Evolutionary conservation across 2,888 invertebrate species (phyloP).

Genomic region (Caenorhabditis sulstoni): DNA sequence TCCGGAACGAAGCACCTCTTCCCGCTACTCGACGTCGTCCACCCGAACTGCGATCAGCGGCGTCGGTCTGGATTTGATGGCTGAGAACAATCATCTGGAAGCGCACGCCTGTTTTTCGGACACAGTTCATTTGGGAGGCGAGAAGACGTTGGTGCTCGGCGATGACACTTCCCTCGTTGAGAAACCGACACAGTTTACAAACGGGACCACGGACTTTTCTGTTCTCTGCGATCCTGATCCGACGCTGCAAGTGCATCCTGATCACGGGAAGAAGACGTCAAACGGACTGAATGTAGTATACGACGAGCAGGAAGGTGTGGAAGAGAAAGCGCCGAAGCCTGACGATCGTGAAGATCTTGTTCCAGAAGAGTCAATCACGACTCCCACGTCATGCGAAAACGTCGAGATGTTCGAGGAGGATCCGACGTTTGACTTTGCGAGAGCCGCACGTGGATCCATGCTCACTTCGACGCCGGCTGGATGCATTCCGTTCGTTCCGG

Average conservation of each 20-base stretch:
- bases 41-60: slow-evolving; percentile 25
- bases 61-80: slow-evolving; percentile 44
- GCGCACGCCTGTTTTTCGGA: slow-evolving; percentile 58
- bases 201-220: slow-evolving; percentile 22
- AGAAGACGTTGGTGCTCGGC: slow-evolving; percentile 23
- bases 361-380: background rate
- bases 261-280: slow-evolving; percentile 18
- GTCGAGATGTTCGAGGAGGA: background rate
- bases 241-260: slow-evolving; percentile 2
- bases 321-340: background rate
- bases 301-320: slow-evolving; percentile 12
- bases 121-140: slow-evolving; percentile 45
- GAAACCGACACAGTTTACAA: background rate
- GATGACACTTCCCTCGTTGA: slow-evolving; percentile 7
- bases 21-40: slow-evolving; percentile 8
- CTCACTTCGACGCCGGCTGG: slow-evolving; percentile 52
- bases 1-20: slow-evolving; percentile 5
- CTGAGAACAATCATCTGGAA: slow-evolving; percentile 50
- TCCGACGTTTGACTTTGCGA: slow-evolving; percentile 25
- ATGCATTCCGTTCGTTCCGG: slow-evolving; percentile 31
- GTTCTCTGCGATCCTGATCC: slow-evolving; percentile 53
- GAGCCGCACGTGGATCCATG: slow-evolving; percentile 1
- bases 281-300: slow-evolving; percentile 32
- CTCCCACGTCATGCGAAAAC: slow-evolving; percentile 10
- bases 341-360: background rate